Evolutionary conservation across 1,140 invertebrate species (phyloP), one percentile per base, ranked within the genome.

Genomic region (Drosophila eugracilis): DNA sequence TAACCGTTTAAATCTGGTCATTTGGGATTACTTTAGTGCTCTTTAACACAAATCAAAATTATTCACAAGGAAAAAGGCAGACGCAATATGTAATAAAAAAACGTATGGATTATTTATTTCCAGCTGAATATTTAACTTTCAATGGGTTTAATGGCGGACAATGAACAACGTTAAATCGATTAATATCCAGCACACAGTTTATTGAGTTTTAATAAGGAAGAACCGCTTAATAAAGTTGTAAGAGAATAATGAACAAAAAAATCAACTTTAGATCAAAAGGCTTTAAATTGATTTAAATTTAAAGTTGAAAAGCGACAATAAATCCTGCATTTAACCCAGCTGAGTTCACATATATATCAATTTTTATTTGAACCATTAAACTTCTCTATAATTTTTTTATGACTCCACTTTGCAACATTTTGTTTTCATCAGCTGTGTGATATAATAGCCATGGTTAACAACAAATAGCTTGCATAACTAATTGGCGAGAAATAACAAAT

Each of bases 1-100:
- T 42, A 71, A 69, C 32, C 44, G 39, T 62, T 69, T 69, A 44
- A 69, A 69, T 69, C 65, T 42, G 28, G 17, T 37, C 65, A 44
- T 10, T 10, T 42, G 17, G 65, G 60, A 67, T 36, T 67, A 67
- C 37, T 21, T 21, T 7, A 30, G 19, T 42, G 60, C 60, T 12
- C 28, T 47, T 63, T 21, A 62, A 36, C 28, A 21, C 17, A 60
- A 52, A 67, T 67, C 60, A 67, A 34, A 42, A 67, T 67, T 21
- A 66, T 67, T 52, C 28, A 44, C 17, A 67, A 42, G 24, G 58
- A 15, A 62, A 66, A 52, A 44, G 10, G 12, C 12, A 52, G 19
- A 41, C 19, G 24, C 19, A 32, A 26, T 1, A 28, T 19, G n/a
- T n/a, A 22, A 34, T n/a, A 22, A 34, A 53, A 17, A 15, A 15